Conservation (phyloP, 2,888 invertebrate species). For the Drosophila recens region DNA sequence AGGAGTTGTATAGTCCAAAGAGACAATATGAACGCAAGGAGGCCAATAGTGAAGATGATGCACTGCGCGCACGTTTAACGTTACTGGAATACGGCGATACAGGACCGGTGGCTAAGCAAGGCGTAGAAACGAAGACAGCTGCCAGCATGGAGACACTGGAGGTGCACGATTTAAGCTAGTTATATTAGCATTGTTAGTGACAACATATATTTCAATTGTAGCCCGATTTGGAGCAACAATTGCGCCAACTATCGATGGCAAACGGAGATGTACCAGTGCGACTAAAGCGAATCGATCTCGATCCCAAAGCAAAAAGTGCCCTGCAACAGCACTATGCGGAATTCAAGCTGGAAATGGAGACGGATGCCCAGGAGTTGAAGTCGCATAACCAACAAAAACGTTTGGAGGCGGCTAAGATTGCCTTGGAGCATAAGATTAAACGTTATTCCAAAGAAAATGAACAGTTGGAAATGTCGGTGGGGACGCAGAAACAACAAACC, state of each 20-base stretch:
- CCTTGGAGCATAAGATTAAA: slow-evolving; percentile 87
- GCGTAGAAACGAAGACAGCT: slow-evolving; percentile 33
- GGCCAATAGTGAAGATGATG: slow-evolving; percentile 88
- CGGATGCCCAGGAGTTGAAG: slow-evolving; percentile 87
- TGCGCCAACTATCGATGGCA: slow-evolving; percentile 86
- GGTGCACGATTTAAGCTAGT: background rate
- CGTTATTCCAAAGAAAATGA: slow-evolving; percentile 87
- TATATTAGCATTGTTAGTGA: background rate
- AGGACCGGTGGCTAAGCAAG: slow-evolving; percentile 54
- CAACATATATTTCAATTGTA: slow-evolving; percentile 52
- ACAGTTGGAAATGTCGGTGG: slow-evolving; percentile 86
- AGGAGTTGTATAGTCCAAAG: slow-evolving; percentile 90
- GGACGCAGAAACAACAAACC: slow-evolving; percentile 86
- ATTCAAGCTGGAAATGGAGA: slow-evolving; percentile 89
- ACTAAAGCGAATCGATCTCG: slow-evolving; percentile 84
- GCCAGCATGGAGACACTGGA: slow-evolving; percentile 21
- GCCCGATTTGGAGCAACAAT: slow-evolving; percentile 86
- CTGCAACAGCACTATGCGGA: slow-evolving; percentile 91
- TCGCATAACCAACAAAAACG: slow-evolving; percentile 87
- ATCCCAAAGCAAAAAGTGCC: slow-evolving; percentile 89
- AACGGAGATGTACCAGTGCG: slow-evolving; percentile 85
- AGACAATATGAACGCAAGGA: slow-evolving; percentile 91
- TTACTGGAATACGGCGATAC: slow-evolving; percentile 93
- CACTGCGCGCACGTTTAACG: slow-evolving; percentile 92
- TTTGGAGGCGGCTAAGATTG: slow-evolving; percentile 84